Conservation (phyloP, 2,888 invertebrate species). For the Pristionchus maxplancki region DNA sequence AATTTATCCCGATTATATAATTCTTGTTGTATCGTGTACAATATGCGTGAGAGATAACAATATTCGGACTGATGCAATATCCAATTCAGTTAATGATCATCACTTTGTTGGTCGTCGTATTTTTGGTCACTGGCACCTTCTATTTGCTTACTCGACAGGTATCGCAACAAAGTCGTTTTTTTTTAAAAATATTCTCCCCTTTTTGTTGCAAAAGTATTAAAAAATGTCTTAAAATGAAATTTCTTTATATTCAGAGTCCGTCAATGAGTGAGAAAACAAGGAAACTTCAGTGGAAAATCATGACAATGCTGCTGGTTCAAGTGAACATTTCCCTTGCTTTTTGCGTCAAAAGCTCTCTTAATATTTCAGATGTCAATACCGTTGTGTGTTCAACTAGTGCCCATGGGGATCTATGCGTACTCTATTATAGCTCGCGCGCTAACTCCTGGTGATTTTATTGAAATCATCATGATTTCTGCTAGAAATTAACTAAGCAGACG, state of each 20-base stretch:
- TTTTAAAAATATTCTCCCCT: too few relatives aligned
- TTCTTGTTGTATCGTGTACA: neutral
- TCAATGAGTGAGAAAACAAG: neutral
- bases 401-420: neutral
- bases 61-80: neutral
- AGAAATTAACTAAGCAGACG: too few relatives aligned
- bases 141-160: neutral
- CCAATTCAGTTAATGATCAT: neutral
- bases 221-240: too few relatives aligned
- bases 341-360: neutral
- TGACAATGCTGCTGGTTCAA: neutral
- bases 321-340: neutral
- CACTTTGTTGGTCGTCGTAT: neutral
- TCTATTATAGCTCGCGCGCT: neutral
- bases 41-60: neutral
- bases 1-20: neutral
- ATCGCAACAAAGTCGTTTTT: too few relatives aligned
- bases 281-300: neutral
- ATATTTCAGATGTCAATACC: neutral
- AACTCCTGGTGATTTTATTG: neutral
- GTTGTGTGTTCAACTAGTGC: neutral
- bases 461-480: too few relatives aligned
- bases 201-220: too few relatives aligned
- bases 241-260: neutral
- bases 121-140: neutral